Conservation (phyloP, 2,113 vertebrate genomes). For the Ivindomyrus marchei region DNA sequence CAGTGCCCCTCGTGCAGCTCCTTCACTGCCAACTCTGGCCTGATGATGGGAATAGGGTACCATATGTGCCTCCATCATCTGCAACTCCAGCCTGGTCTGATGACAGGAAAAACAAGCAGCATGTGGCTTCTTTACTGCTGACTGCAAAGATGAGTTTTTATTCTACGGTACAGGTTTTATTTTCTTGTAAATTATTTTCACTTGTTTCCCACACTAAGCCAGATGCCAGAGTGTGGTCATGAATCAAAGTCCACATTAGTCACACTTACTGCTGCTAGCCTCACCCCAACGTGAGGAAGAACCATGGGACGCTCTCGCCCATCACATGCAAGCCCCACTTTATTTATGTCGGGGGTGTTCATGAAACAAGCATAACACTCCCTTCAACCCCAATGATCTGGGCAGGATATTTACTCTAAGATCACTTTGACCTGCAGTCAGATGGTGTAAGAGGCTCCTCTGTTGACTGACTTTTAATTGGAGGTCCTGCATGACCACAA, state of each 20-base stretch:
- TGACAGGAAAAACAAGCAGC: no score
- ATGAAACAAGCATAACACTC: neutral
- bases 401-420: neutral
- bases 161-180: slow-evolving; percentile 56
- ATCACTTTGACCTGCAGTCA: neutral
- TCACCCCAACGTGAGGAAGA: no score
- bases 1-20: neutral
- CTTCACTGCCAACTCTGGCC: neutral
- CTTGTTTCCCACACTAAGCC: slow-evolving; percentile 35
- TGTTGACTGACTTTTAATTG: neutral
- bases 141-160: slow-evolving; percentile 36
- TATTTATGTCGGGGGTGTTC: neutral
- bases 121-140: no score
- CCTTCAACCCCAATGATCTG: neutral
- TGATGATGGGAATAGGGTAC: neutral
- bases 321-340: no score
- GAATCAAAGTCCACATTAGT: slow-evolving; percentile 37
- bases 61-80: no score
- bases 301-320: no score
- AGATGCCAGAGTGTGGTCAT: slow-evolving; percentile 21
- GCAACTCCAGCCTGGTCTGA: neutral
- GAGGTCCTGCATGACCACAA: neutral
- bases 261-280: neutral
- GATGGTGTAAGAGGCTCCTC: neutral
- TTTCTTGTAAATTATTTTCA: slow-evolving; percentile 47